phyloP scores from a whole-genome alignment of 2,113 vertebrate genomes.

The Corydoras maculifer region DNA sequence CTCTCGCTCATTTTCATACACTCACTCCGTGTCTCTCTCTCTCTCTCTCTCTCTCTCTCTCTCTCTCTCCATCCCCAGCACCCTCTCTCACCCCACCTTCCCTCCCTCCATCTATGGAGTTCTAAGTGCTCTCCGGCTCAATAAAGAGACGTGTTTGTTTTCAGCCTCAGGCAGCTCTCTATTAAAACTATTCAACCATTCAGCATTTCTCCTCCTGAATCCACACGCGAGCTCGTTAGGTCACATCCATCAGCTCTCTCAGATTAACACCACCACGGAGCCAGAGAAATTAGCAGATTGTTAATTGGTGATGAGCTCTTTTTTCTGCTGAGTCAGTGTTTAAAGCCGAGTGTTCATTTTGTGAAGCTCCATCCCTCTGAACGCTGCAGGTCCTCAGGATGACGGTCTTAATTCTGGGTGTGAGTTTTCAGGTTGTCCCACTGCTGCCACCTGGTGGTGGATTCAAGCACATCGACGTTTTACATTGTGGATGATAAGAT shows the following conservation, averaged over 20 bases:
- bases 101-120: neutral
- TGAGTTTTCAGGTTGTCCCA: neutral
- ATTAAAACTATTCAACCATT: constrained; percentile 31
- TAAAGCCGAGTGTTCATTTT: no score
- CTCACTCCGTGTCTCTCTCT: no score
- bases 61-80: no score
- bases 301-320: no score
- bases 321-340: no score
- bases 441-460: constrained; percentile 35
- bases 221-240: constrained; percentile 21
- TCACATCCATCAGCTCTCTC: constrained; percentile 24
- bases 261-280: neutral
- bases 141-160: constrained; percentile 27
- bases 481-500: no score
- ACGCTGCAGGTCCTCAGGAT: no score
- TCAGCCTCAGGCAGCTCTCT: constrained; percentile 7
- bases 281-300: no score
- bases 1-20: no score
- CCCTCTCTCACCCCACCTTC: no score
- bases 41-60: no score
- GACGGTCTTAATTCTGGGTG: neutral
- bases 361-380: no score
- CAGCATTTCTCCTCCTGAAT: constrained; percentile 16
- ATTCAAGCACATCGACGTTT: neutral
- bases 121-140: neutral